phyloP scores from a whole-genome alignment of 2,797 vertebrate species.

The Hypotaenidia philippensis region DNA sequence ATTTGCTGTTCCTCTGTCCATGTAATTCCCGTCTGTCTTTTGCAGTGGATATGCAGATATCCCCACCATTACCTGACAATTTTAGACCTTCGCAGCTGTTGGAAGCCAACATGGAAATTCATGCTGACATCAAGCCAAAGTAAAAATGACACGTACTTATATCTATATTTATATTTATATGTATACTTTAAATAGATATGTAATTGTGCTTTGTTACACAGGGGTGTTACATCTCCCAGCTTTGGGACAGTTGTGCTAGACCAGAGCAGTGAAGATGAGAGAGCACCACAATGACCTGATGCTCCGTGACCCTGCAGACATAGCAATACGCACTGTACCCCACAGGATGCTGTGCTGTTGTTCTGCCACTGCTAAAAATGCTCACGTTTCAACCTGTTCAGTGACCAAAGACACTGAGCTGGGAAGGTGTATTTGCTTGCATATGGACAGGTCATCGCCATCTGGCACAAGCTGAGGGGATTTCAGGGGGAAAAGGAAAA shows the following conservation, averaged over 20 bases:
- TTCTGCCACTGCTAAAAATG: background rate
- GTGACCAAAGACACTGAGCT: background rate
- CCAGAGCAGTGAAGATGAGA: background rate
- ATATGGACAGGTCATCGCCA: fast-evolving
- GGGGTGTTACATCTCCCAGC: background rate
- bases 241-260: background rate
- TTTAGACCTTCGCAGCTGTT: constrained; percentile 78
- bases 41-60: constrained; percentile 63
- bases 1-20: background rate
- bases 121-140: constrained; percentile 85
- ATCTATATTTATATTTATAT: no score
- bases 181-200: background rate
- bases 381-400: background rate
- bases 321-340: background rate
- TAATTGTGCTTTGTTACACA: background rate
- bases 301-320: background rate
- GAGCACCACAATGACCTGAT: background rate
- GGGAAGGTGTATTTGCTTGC: background rate
- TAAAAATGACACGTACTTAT: background rate
- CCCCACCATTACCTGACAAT: constrained; percentile 75
- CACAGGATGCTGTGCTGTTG: background rate
- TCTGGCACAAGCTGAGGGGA: background rate
- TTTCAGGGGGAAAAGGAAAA: background rate
- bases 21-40: constrained; percentile 4
- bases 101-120: constrained; percentile 77